Conservation (phyloP, 2,797 vertebrate genomes). For the Mastacembelus armatus region DNA sequence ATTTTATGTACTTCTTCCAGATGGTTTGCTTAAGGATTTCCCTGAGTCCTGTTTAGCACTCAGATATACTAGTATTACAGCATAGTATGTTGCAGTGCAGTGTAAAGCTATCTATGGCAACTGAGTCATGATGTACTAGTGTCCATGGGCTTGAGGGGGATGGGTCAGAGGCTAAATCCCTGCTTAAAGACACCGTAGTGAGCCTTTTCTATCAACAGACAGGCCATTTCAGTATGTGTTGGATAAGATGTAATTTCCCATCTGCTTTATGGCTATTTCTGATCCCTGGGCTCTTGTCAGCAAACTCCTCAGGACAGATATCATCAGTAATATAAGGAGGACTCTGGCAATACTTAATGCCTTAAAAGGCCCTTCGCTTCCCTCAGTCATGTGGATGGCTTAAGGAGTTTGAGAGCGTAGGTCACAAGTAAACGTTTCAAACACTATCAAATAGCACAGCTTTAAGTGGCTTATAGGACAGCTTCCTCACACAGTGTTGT, state of each 20-base stretch:
- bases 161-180: conserved; percentile 84
- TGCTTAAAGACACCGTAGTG: conserved; percentile 84
- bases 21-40: conserved; percentile 69
- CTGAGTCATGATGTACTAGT: conserved; percentile 78
- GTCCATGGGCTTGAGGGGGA: conserved; percentile 74
- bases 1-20: conserved; percentile 58
- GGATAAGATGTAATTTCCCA: conserved; percentile 87
- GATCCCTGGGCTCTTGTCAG: conserved; percentile 86
- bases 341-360: conserved; percentile 82
- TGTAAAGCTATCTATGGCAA: conserved; percentile 69
- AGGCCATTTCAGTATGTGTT: conserved; percentile 82
- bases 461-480: conserved; percentile 83
- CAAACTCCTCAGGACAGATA: conserved; percentile 85
- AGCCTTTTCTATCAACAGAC: conserved; percentile 85
- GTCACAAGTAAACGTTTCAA: conserved; percentile 86
- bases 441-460: conserved; percentile 84
- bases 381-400: conserved; percentile 80
- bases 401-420: conserved; percentile 80
- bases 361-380: conserved; percentile 83
- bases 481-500: conserved; percentile 73
- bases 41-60: conserved; percentile 56
- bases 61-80: conserved; percentile 45
- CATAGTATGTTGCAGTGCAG: conserved; percentile 40
- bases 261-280: conserved; percentile 87
- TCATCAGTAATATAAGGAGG: conserved; percentile 88